These are phyloP conservation scores for Empidonax alnorum DNA, from an alignment of 2,113 vertebrate species.

Conservation along the genomic window DNA sequence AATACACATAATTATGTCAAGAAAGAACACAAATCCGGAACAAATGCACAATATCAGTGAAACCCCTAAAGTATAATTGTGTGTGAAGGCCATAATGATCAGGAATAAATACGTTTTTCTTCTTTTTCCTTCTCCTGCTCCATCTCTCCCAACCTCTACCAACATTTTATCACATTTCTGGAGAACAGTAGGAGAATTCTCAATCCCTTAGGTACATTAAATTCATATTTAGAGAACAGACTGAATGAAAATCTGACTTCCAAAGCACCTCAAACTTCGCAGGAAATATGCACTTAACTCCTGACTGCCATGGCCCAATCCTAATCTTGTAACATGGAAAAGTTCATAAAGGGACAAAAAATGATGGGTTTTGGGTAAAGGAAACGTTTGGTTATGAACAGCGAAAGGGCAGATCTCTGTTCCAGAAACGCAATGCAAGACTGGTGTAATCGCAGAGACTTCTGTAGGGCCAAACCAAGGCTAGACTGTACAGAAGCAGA, in stretches of 20 bases:
- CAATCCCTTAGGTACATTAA: not conserved
- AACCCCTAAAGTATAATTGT: not conserved
- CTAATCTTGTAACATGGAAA: not conserved
- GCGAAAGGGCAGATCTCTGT: not conserved
- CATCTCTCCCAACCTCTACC: not conserved
- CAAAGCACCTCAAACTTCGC: not conserved
- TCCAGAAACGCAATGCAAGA: constrained; percentile 37
- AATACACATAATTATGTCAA: not conserved
- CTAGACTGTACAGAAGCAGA: constrained; percentile 54
- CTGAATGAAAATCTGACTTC: not conserved
- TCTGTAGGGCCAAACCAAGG: constrained; percentile 50
- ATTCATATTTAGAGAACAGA: constrained; percentile 1
- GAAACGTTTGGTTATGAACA: constrained; percentile 13
- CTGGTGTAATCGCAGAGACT: constrained; percentile 44
- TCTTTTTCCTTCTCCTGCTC: not conserved
- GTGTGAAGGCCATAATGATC: not conserved
- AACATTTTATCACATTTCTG: not conserved
- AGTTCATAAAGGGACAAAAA: constrained; percentile 18
- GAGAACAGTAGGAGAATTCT: not conserved
- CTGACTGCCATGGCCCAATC: not conserved
- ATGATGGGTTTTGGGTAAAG: not conserved
- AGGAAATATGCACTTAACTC: not conserved
- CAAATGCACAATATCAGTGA: not conserved
- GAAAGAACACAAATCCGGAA: not conserved
- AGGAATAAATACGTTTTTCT: not conserved